These are phyloP conservation scores for Notocelia uddmanniana DNA, from an alignment of 2,888 invertebrate species.

Conservation along the genomic window DNA sequence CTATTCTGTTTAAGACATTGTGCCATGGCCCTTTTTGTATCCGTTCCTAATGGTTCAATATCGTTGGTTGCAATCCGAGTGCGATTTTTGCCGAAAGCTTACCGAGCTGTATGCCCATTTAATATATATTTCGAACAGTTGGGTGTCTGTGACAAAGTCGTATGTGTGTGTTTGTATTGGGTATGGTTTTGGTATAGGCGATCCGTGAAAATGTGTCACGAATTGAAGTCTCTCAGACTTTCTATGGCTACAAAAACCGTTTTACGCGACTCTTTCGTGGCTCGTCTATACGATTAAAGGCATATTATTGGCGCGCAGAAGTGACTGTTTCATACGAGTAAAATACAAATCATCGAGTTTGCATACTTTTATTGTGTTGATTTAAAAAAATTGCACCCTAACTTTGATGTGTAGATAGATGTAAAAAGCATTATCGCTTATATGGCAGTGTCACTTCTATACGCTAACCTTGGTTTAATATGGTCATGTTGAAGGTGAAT, in stretches of 20 bases:
- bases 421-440: too few species aligned
- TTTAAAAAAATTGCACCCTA: background rate
- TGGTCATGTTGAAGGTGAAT: constrained; percentile 1
- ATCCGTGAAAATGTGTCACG: background rate
- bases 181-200: constrained; percentile 1
- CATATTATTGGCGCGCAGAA: background rate
- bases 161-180: constrained; percentile 10
- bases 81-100: background rate
- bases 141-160: constrained; percentile 5
- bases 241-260: background rate
- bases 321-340: background rate
- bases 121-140: background rate
- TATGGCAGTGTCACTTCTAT: background rate
- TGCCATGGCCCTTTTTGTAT: too few species aligned
- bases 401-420: too few species aligned
- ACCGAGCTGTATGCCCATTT: background rate
- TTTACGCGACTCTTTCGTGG: background rate
- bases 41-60: too few species aligned
- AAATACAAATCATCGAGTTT: background rate
- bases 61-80: background rate
- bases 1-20: too few species aligned
- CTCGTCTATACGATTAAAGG: background rate
- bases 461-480: background rate
- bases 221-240: background rate
- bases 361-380: background rate